Percentiles rank a stretch among this genome's conserved stretches.
Evolutionary conservation across 2,797 vertebrate genomes (phyloP).

Genomic region (Chiroxiphia lanceolata): DNA sequence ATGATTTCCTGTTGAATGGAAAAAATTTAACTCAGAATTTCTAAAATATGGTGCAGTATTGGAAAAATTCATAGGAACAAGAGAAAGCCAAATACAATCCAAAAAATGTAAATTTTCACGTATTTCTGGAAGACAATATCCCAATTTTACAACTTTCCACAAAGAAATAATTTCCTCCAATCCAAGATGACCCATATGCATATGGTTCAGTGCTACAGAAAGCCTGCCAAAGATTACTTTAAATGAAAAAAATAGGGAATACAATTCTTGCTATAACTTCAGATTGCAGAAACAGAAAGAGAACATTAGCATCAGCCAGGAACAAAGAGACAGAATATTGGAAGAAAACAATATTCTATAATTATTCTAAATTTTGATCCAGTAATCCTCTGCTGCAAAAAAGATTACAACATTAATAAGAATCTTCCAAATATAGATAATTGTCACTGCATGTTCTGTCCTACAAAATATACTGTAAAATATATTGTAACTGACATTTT

Average conservation of each 20-base stretch:
- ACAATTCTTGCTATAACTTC: background rate
- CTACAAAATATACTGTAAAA: background rate
- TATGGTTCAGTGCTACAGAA: background rate
- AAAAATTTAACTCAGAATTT: conserved; percentile 58
- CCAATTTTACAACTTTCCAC: background rate
- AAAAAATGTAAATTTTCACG: conserved; percentile 14
- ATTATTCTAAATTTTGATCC: conserved; percentile 6
- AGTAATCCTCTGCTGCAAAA: background rate
- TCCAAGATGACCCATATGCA: background rate
- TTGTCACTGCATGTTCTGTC: background rate
- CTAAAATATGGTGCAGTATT: background rate
- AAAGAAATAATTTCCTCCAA: conserved; percentile 13
- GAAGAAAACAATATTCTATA: conserved; percentile 19
- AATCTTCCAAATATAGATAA: background rate
- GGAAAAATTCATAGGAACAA: background rate
- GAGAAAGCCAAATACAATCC: background rate
- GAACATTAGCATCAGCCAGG: conserved; percentile 4
- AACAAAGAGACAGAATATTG: background rate
- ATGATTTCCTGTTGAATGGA: conserved; percentile 27
- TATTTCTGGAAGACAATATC: conserved; percentile 32
- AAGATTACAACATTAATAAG: background rate
- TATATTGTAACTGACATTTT: background rate
- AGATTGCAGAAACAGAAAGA: conserved; percentile 59
- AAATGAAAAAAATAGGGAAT: background rate
- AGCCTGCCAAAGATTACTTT: conserved; percentile 36